Percentiles rank a stretch among this genome's conserved stretches.
Evolutionary conservation across 2,888 invertebrate genomes (phyloP).

Genomic region (Gibbula magus): DNA sequence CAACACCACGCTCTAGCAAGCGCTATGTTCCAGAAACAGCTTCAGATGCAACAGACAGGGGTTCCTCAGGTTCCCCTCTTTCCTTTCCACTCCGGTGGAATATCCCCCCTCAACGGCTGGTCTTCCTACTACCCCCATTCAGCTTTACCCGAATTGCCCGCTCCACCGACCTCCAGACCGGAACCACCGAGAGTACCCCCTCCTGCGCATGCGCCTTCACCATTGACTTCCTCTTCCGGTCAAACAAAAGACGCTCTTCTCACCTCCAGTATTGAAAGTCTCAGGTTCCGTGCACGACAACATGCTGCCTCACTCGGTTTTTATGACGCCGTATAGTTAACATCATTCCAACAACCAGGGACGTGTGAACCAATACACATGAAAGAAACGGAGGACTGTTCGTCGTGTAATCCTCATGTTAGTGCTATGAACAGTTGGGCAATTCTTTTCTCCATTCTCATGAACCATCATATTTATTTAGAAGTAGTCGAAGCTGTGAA

Average conservation of each 20-base stretch:
- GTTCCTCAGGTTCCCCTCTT: slow-evolving; percentile 21
- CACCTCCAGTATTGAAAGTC: slow-evolving; percentile 86
- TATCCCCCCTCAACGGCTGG: slow-evolving; percentile 27
- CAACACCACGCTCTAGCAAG: slow-evolving; percentile 41
- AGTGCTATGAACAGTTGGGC: too few species aligned
- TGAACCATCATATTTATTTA: too few species aligned
- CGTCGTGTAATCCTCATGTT: background rate
- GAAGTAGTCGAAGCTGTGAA: too few species aligned
- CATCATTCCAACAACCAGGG: background rate
- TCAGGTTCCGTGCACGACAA: slow-evolving; percentile 60
- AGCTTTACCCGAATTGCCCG: slow-evolving; percentile 27
- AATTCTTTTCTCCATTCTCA: too few species aligned
- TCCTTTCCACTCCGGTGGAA: slow-evolving; percentile 7
- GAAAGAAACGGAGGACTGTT: background rate
- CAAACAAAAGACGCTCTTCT: slow-evolving; percentile 83
- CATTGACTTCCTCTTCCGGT: slow-evolving; percentile 14
- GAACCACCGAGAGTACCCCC: slow-evolving; percentile 30
- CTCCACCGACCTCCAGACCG: slow-evolving; percentile 30
- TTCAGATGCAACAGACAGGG: slow-evolving; percentile 26
- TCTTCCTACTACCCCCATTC: slow-evolving; percentile 25
- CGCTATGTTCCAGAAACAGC: slow-evolving; percentile 35
- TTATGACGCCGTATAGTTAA: slow-evolving; percentile 23
- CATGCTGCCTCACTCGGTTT: slow-evolving; percentile 55
- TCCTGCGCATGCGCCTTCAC: slow-evolving; percentile 26
- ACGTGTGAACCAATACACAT: background rate